Conservation (phyloP, 2,888 invertebrate species). For the Brachyopa scutellaris region DNA sequence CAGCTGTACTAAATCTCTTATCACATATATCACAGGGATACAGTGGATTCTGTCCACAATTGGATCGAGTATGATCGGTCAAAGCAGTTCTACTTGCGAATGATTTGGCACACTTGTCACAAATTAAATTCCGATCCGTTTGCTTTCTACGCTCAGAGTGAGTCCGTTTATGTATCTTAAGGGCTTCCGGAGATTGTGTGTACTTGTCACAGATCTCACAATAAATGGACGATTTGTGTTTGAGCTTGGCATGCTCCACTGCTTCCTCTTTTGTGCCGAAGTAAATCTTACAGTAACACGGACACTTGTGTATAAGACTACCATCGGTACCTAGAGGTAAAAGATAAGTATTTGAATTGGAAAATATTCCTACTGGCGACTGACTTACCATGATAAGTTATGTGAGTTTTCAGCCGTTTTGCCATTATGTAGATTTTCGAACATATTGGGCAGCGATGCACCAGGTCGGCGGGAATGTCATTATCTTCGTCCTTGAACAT, state of each 20-base stretch:
- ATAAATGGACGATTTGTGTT: constrained; percentile 81
- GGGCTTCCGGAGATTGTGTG: constrained; percentile 81
- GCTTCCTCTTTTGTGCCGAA: constrained; percentile 81
- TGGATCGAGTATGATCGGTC: constrained; percentile 81
- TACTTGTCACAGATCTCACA: constrained; percentile 82
- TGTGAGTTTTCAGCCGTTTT: constrained; percentile 78
- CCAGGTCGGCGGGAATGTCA: constrained; percentile 74
- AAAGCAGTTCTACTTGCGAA: constrained; percentile 81
- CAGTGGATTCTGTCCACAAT: constrained; percentile 81
- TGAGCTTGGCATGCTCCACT: constrained; percentile 80
- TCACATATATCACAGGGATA: constrained; percentile 81
- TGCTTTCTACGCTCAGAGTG: constrained; percentile 74
- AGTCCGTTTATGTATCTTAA: constrained; percentile 81
- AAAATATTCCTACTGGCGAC: background rate
- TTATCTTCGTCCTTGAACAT: constrained; percentile 76
- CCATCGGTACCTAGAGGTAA: constrained; percentile 76
- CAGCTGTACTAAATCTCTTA: constrained; percentile 81
- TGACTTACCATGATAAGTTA: constrained; percentile 77
- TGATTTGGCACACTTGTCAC: constrained; percentile 80
- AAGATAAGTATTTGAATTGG: background rate
- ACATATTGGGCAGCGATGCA: constrained; percentile 79
- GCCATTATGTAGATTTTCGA: constrained; percentile 79
- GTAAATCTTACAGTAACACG: constrained; percentile 80
- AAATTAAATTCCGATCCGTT: constrained; percentile 79
- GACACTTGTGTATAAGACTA: constrained; percentile 80